A percentile compares a stretch with the other conserved stretches of the same genome.
Conservation (phyloP, 2,797 vertebrate species). For the Microchirus variegatus region DNA sequence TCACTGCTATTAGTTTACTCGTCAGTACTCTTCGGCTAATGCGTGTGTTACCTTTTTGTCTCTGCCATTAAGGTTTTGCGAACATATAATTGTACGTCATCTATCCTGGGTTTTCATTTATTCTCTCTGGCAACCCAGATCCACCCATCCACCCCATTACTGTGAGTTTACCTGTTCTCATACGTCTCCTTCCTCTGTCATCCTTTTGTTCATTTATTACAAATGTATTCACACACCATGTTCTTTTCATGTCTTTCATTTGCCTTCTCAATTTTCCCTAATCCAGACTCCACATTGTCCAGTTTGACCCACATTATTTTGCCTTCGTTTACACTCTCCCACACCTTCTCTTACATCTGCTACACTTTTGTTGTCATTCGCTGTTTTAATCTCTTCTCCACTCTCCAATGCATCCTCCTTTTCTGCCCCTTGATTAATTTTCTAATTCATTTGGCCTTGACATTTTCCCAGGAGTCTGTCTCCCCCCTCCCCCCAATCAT, state of each 20-base stretch:
- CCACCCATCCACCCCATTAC: slow-evolving; percentile 34
- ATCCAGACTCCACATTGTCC: background rate
- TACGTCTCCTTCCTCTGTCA: background rate
- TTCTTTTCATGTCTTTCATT: background rate
- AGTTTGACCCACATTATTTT: slow-evolving; percentile 1
- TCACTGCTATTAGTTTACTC: slow-evolving; percentile 1
- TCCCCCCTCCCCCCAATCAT: background rate
- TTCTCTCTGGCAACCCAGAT: slow-evolving; percentile 17
- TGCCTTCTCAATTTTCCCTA: slow-evolving; percentile 7
- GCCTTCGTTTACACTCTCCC: background rate
- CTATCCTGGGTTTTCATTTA: slow-evolving; percentile 6
- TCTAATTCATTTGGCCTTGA: slow-evolving; percentile 17
- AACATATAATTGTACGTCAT: slow-evolving; percentile 15
- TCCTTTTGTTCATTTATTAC: background rate
- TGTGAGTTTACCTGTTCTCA: slow-evolving; percentile 32
- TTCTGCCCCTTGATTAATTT: background rate
- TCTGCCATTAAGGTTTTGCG: slow-evolving; percentile 4
- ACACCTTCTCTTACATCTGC: slow-evolving; percentile 1
- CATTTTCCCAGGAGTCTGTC: background rate
- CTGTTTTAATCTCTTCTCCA: background rate
- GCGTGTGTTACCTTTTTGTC: background rate
- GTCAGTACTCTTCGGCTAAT: slow-evolving; percentile 4
- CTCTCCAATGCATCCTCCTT: background rate
- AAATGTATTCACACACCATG: too few relatives aligned
- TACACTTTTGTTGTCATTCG: background rate